Conservation (phyloP, 2,888 invertebrate genomes). For the Stenoptilia bipunctidactyla region DNA sequence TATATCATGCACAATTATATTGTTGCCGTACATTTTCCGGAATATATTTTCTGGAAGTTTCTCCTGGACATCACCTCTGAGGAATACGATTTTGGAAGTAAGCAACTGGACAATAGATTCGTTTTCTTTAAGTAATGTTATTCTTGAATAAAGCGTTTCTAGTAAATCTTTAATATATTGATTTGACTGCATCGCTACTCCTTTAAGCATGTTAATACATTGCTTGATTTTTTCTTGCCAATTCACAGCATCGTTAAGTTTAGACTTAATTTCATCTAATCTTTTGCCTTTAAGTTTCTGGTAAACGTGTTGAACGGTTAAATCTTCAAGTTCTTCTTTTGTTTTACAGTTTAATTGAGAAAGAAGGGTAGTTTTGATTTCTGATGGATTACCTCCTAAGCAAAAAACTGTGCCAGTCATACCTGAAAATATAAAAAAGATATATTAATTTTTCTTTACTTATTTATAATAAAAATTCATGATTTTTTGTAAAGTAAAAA, state of each 20-base stretch:
- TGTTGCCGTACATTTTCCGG: not conserved
- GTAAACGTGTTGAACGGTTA: not conserved
- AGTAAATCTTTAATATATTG: not conserved
- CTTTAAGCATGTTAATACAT: not conserved
- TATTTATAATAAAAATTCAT: no score
- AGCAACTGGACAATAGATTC: not conserved
- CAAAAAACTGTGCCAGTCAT: slow-evolving; percentile 4
- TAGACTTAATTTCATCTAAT: not conserved
- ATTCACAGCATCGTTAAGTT: not conserved
- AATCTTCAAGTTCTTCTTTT: slow-evolving; percentile 1
- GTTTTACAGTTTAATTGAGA: not conserved
- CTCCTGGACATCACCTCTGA: not conserved
- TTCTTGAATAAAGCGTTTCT: not conserved
- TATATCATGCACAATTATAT: not conserved
- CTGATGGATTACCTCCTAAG: slow-evolving; percentile 4
- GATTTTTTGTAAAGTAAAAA: not conserved
- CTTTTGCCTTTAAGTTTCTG: not conserved
- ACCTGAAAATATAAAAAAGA: slow-evolving; percentile 4
- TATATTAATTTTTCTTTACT: no score
- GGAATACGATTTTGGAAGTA: not conserved
- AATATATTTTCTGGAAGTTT: no score
- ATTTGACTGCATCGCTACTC: not conserved
- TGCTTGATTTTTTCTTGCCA: not conserved
- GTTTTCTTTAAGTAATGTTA: not conserved
- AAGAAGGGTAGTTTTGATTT: not conserved